These are phyloP conservation scores for Onchidella celtica DNA, from an alignment of 2,888 invertebrate species.

Conservation along the genomic window DNA sequence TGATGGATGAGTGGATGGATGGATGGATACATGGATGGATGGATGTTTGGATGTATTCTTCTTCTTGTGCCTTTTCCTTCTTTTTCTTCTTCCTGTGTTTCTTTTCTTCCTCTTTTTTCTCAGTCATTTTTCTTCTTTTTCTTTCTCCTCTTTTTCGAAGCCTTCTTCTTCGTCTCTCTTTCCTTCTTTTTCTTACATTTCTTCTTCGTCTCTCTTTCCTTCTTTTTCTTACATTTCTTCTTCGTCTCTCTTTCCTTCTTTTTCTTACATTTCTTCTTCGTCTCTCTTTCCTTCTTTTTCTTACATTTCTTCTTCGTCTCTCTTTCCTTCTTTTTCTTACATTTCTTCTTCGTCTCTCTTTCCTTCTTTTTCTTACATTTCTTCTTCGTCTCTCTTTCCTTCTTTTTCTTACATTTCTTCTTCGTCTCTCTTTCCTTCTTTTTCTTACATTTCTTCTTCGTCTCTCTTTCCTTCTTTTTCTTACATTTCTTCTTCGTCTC, in stretches of 20 bases:
- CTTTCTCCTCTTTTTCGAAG: neutral
- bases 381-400: neutral
- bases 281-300: too few relatives aligned
- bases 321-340: neutral
- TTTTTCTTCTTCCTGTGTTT: neutral
- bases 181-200: neutral
- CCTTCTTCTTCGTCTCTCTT: neutral
- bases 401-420: neutral
- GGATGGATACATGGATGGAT: too few relatives aligned
- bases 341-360: neutral
- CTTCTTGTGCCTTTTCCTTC: neutral
- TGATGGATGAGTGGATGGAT: too few relatives aligned
- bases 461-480: neutral
- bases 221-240: neutral
- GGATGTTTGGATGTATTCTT: too few relatives aligned
- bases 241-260: neutral
- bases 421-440: constrained; percentile 8
- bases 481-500: neutral
- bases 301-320: neutral
- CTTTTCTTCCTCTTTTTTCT: neutral
- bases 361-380: neutral
- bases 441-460: neutral
- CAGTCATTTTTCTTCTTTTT: neutral
- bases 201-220: neutral
- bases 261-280: neutral